Evolutionary conservation across 2,113 vertebrate genomes (phyloP).

Genomic region (Callospermophilus lateralis): DNA sequence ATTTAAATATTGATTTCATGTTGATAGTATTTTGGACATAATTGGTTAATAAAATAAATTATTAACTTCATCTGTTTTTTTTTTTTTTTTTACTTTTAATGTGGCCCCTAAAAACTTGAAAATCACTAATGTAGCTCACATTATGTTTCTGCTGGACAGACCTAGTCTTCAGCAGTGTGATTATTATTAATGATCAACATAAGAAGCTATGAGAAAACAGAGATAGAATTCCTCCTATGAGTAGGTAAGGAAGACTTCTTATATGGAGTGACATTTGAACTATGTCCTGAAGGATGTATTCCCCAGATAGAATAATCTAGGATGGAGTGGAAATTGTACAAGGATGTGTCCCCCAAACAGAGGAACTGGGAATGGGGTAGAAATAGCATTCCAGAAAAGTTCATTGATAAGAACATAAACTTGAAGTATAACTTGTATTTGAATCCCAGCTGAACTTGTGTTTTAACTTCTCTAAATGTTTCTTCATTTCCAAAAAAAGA

Average conservation of each 20-base stretch:
- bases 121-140: background rate
- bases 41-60: slow-evolving; percentile 23
- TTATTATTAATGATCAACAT: background rate
- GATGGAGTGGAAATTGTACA: background rate
- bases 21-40: background rate
- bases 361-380: background rate
- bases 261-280: background rate
- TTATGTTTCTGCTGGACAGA: background rate
- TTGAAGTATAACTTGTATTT: slow-evolving; percentile 12
- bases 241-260: background rate
- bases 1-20: slow-evolving; percentile 13
- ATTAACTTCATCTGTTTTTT: background rate
- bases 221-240: background rate
- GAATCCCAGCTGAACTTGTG: slow-evolving; percentile 13
- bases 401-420: background rate
- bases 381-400: background rate
- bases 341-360: background rate
- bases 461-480: background rate
- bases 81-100: slow-evolving; percentile 20
- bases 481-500: slow-evolving; percentile 16
- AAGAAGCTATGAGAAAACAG: background rate
- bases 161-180: background rate
- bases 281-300: background rate
- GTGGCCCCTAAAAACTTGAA: background rate
- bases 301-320: background rate